A percentile compares a stretch with the other conserved stretches of the same genome.
Evolutionary conservation across 1,140 invertebrate genomes (phyloP).

Genomic region (Leptinotarsa texana): DNA sequence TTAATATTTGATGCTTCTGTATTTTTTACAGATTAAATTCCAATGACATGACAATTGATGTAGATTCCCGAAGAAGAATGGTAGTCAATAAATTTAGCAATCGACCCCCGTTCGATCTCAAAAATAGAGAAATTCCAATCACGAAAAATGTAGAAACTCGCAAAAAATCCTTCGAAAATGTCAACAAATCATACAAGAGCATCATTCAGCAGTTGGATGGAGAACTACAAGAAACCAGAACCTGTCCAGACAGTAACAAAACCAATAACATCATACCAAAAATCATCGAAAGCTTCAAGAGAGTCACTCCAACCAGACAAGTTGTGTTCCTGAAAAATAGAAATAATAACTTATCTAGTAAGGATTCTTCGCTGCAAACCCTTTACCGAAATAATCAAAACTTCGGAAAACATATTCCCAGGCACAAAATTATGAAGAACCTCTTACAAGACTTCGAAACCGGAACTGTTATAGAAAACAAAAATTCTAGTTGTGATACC

Average conservation of each 20-base stretch:
- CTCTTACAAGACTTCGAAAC: conserved; percentile 33
- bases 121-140: conserved; percentile 21
- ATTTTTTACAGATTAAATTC: conserved; percentile 14
- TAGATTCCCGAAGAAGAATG: conserved; percentile 33
- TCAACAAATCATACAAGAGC: conserved; percentile 17
- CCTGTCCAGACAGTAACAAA: neutral
- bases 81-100: conserved; percentile 36
- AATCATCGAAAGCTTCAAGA: conserved; percentile 30
- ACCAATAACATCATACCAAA: conserved; percentile 29
- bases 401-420: conserved; percentile 37
- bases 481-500: conserved; percentile 18
- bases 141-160: neutral
- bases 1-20: neutral
- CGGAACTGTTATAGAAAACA: conserved; percentile 1
- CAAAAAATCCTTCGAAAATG: neutral
- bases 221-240: neutral
- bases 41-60: conserved; percentile 30
- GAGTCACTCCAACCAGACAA: conserved; percentile 15
- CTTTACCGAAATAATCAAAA: conserved; percentile 31
- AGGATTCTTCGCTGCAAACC: conserved; percentile 34
- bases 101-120: conserved; percentile 36
- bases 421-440: conserved; percentile 38
- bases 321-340: neutral
- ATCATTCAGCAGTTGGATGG: conserved; percentile 3
- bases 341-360: conserved; percentile 11